These are phyloP conservation scores for Mythimna lalbum DNA, from an alignment of 2,888 invertebrate species.

Conservation along the genomic window DNA sequence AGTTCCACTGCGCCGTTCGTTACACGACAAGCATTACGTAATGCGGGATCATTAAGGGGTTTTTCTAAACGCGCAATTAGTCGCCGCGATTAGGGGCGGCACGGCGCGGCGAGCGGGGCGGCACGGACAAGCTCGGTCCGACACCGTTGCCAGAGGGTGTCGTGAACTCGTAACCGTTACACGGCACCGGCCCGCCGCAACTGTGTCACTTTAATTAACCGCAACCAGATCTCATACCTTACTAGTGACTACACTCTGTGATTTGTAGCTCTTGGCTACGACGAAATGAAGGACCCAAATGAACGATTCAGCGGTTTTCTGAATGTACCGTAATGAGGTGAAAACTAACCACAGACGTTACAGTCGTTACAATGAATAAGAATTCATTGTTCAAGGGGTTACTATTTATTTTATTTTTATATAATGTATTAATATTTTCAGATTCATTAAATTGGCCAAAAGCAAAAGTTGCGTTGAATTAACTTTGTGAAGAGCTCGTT, in stretches of 20 bases:
- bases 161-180: slow-evolving; percentile 72
- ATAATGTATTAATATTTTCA: too few relatives aligned
- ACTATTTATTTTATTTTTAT: too few relatives aligned
- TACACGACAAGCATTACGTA: slow-evolving; percentile 55
- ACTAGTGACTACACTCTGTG: slow-evolving; percentile 38
- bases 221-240: slow-evolving; percentile 62
- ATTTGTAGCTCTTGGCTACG: slow-evolving; percentile 43
- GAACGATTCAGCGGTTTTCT: slow-evolving; percentile 44
- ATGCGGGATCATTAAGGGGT: slow-evolving; percentile 65
- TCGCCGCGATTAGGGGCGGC: slow-evolving; percentile 71
- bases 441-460: too few relatives aligned
- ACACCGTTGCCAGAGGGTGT: slow-evolving; percentile 59
- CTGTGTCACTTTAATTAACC: slow-evolving; percentile 69
- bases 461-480: too few relatives aligned
- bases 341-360: slow-evolving; percentile 33
- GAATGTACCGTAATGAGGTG: slow-evolving; percentile 51
- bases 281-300: slow-evolving; percentile 44
- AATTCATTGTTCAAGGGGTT: slow-evolving; percentile 13
- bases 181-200: slow-evolving; percentile 52
- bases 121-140: slow-evolving; percentile 33
- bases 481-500: too few relatives aligned
- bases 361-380: slow-evolving; percentile 10
- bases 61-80: slow-evolving; percentile 74
- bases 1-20: slow-evolving; percentile 63
- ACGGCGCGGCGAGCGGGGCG: background rate